Conservation (phyloP, 2,797 vertebrate species). For the Buceros bicornis region DNA sequence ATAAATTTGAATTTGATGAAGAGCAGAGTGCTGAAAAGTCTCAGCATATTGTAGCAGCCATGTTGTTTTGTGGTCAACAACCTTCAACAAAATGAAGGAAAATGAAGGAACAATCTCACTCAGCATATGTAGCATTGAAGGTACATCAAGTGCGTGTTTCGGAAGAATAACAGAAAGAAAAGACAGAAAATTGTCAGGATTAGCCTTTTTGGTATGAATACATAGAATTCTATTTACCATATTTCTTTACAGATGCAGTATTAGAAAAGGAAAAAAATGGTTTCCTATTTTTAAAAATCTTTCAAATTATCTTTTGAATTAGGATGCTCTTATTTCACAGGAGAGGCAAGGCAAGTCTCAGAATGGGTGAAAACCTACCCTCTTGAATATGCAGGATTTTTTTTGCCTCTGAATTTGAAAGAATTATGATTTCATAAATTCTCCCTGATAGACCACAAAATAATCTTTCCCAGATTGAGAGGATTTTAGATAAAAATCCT, state of each 20-base stretch:
- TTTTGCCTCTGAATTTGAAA: not conserved
- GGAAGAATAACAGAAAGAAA: not conserved
- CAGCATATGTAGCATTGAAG: not conserved
- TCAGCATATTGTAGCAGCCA: not conserved
- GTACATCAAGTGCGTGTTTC: not conserved
- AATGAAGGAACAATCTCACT: not conserved
- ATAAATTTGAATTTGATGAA: not conserved
- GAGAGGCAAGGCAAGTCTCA: not conserved
- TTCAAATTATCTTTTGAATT: not conserved
- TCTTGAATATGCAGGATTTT: not conserved
- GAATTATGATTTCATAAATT: not conserved
- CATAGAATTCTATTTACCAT: not conserved
- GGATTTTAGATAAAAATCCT: conserved; percentile 41
- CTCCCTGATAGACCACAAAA: not conserved
- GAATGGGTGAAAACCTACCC: not conserved
- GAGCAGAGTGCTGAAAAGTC: conserved; percentile 1
- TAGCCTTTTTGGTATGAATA: not conserved
- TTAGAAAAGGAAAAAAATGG: not conserved
- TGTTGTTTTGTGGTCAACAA: conserved; percentile 25
- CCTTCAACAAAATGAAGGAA: conserved; percentile 26
- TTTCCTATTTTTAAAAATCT: not conserved
- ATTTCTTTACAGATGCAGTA: not conserved
- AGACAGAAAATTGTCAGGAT: not conserved
- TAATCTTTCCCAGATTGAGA: conserved; percentile 17
- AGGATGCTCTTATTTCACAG: not conserved